Conservation (phyloP, 2,113 vertebrate genomes). For the Coreoperca whiteheadi region DNA sequence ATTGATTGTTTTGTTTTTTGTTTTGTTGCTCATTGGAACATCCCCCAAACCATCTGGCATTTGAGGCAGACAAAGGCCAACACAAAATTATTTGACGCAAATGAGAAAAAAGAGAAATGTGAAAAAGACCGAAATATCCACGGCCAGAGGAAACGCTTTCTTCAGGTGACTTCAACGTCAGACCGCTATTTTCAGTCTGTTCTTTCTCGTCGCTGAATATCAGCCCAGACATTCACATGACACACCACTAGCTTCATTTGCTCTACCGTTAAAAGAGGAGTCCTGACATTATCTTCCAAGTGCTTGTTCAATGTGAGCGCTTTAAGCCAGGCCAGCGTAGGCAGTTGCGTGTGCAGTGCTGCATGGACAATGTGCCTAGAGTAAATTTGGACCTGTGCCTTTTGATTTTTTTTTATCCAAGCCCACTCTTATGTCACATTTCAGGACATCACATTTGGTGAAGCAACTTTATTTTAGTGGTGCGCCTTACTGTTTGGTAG, state of each 20-base stretch:
- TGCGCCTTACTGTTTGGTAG: slow-evolving; percentile 25
- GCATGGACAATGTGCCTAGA: slow-evolving; percentile 39
- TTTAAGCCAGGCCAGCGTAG: not conserved
- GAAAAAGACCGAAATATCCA: slow-evolving; percentile 35
- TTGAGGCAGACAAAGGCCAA: slow-evolving; percentile 31
- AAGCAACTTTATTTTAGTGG: slow-evolving; percentile 35
- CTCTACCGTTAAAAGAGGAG: slow-evolving; percentile 3
- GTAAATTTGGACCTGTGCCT: slow-evolving; percentile 60
- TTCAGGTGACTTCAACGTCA: slow-evolving; percentile 22
- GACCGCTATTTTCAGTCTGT: slow-evolving; percentile 31
- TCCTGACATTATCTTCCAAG: not conserved
- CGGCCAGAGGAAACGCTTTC: not conserved
- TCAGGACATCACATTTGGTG: slow-evolving; percentile 46
- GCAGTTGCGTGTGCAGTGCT: slow-evolving; percentile 20
- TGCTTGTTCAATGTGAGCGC: slow-evolving; percentile 7
- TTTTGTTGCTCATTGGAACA: slow-evolving; percentile 24
- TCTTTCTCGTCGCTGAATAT: slow-evolving; percentile 18
- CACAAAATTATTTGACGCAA: slow-evolving; percentile 44
- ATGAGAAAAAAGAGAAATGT: not conserved
- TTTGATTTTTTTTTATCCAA: slow-evolving; percentile 1
- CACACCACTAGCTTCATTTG: not conserved
- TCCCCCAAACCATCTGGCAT: slow-evolving; percentile 41
- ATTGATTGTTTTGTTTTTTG: slow-evolving; percentile 3
- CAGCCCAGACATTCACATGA: slow-evolving; percentile 38
- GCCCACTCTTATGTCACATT: slow-evolving; percentile 47